phyloP scores from a whole-genome alignment of 2,888 invertebrate species.

The Scrobipalpa costella region DNA sequence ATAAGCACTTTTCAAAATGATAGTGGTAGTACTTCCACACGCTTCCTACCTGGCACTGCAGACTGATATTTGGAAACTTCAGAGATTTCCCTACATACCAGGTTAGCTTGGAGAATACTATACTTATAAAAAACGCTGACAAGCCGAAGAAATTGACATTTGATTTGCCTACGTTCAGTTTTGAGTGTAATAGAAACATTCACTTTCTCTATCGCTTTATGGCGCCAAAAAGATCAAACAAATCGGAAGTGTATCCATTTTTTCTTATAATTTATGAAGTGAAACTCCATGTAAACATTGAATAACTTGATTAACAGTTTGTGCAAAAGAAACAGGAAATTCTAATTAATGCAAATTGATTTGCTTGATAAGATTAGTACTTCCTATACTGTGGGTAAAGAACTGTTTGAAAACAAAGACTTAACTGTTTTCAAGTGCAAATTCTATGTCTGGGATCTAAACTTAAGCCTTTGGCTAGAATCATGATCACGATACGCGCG shows the following conservation, averaged over 20 bases:
- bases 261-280: neutral
- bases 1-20: no score
- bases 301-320: conserved; percentile 20
- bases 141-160: no score
- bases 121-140: no score
- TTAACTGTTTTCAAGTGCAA: neutral
- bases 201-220: conserved; percentile 6
- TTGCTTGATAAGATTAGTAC: conserved; percentile 15
- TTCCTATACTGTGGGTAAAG: conserved; percentile 17
- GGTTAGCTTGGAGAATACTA: no score
- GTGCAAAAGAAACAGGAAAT: conserved; percentile 23
- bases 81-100: no score
- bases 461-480: no score
- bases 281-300: conserved; percentile 20
- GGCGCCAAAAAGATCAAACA: neutral
- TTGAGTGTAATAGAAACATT: no score
- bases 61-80: no score
- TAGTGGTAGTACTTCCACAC: no score
- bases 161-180: no score
- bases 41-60: no score
- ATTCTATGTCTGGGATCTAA: neutral
- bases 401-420: conserved; percentile 24
- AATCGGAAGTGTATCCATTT: conserved; percentile 11
- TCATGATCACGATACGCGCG: no score
- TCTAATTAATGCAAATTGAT: conserved; percentile 28